phyloP scores from a whole-genome alignment of 2,797 vertebrate species.

The Cyprinella venusta region DNA sequence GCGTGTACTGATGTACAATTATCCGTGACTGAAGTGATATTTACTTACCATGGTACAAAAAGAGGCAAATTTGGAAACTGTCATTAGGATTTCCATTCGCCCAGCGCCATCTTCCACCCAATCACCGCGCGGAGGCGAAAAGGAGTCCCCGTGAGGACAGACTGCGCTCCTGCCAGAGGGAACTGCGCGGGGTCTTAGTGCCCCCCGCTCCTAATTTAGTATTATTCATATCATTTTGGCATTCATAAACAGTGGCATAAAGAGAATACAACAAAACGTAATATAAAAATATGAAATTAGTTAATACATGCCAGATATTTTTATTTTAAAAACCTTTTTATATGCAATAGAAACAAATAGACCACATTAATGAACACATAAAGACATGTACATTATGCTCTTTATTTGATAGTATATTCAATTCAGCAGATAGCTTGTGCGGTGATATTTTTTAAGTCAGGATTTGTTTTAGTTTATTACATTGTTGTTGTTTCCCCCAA shows the following conservation, averaged over 20 bases:
- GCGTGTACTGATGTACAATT: not conserved
- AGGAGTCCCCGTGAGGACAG: conserved; percentile 68
- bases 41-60: conserved; percentile 97
- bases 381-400: not conserved
- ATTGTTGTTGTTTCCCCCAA: not conserved
- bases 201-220: not conserved
- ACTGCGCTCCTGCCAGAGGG: conserved; percentile 58
- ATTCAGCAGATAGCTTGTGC: not conserved
- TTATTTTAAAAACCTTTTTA: too few species aligned
- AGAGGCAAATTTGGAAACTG: conserved; percentile 98
- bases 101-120: conserved; percentile 96
- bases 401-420: not conserved
- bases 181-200: conserved; percentile 57
- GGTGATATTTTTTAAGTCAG: not conserved
- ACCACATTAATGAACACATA: not conserved
- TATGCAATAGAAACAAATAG: not conserved
- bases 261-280: not conserved
- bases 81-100: conserved; percentile 99
- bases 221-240: not conserved
- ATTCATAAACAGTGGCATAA: not conserved
- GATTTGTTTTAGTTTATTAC: not conserved
- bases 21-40: not conserved
- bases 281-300: not conserved
- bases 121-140: conserved; percentile 79
- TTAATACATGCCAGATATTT: too few species aligned